Evolutionary conservation across 2,797 vertebrate genomes (phyloP).

Genomic region (Mustela erminea): DNA sequence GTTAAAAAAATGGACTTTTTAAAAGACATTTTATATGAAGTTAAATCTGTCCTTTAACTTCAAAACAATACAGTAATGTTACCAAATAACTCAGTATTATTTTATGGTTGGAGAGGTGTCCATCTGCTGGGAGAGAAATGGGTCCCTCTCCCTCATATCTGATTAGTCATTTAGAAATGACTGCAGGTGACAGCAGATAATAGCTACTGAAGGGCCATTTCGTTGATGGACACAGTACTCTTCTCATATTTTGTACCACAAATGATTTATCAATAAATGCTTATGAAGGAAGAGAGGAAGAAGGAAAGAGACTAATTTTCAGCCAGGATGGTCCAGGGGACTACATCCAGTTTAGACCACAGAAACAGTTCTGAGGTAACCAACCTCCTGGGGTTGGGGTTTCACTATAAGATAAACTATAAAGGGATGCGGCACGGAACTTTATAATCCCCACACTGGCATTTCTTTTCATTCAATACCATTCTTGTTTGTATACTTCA

Average conservation of each 20-base stretch:
- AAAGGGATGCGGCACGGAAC: not conserved
- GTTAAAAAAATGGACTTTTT: not conserved
- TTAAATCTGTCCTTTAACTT: not conserved
- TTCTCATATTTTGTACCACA: not conserved
- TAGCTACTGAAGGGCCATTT: not conserved
- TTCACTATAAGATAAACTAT: not conserved
- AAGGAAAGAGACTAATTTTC: not conserved
- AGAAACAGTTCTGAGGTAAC: conserved; percentile 27
- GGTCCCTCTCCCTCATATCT: not conserved
- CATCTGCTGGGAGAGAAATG: not conserved
- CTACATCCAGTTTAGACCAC: not conserved
- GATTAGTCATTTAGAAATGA: not conserved
- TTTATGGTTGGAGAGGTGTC: not conserved
- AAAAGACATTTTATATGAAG: not conserved
- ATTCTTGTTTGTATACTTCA: not conserved
- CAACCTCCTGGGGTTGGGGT: not conserved
- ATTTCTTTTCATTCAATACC: not conserved
- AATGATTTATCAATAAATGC: not conserved
- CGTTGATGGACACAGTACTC: not conserved
- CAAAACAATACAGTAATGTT: not conserved
- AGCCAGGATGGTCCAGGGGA: not conserved
- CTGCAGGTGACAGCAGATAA: not conserved
- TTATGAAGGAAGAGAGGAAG: not conserved
- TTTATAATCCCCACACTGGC: not conserved
- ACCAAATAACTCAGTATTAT: not conserved